A percentile compares a stretch with the other conserved stretches of the same genome.
phyloP scores from a whole-genome alignment of 2,113 vertebrate species.

The Chascanopsetta lugubris region DNA sequence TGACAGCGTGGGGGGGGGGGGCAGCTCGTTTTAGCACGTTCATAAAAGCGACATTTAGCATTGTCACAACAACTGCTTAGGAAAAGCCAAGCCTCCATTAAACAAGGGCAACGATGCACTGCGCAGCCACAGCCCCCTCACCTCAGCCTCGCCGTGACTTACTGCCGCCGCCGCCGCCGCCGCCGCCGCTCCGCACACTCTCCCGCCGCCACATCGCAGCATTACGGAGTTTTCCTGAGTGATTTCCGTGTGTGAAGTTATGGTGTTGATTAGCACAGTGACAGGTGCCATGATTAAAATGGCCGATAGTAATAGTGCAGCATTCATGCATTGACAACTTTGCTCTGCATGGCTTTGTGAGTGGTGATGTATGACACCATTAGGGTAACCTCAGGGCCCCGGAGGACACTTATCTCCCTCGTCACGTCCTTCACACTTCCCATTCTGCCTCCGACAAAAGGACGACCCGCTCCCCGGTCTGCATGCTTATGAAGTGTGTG shows the following conservation, averaged over 20 bases:
- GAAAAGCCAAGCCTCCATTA: slow-evolving; percentile 76
- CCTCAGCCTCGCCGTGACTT: slow-evolving; percentile 50
- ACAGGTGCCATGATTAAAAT: slow-evolving; percentile 85
- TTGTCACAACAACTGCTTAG: slow-evolving; percentile 82
- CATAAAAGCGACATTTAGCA: slow-evolving; percentile 82
- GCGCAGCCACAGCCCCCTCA: slow-evolving; percentile 72
- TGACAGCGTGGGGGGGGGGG: slow-evolving; percentile 50
- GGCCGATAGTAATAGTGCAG: slow-evolving; percentile 82
- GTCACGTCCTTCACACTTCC: slow-evolving; percentile 83
- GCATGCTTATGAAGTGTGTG: slow-evolving; percentile 74
- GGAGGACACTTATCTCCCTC: slow-evolving; percentile 82
- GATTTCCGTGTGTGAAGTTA: slow-evolving; percentile 81
- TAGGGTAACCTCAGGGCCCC: slow-evolving; percentile 83
- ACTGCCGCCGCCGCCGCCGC: slow-evolving; percentile 58
- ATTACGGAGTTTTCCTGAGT: slow-evolving; percentile 69
- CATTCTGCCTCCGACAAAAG: slow-evolving; percentile 77
- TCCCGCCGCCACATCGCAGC: slow-evolving; percentile 55
- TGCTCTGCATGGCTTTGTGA: slow-evolving; percentile 82
- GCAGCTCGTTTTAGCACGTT: slow-evolving; percentile 76
- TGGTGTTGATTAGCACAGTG: slow-evolving; percentile 82
- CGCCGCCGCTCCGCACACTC: slow-evolving; percentile 58
- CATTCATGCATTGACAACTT: slow-evolving; percentile 85
- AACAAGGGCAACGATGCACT: slow-evolving; percentile 77
- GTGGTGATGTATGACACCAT: slow-evolving; percentile 84
- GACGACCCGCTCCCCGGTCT: slow-evolving; percentile 73